phyloP scores from a whole-genome alignment of 2,113 vertebrate species.

The Electrona antarctica region DNA sequence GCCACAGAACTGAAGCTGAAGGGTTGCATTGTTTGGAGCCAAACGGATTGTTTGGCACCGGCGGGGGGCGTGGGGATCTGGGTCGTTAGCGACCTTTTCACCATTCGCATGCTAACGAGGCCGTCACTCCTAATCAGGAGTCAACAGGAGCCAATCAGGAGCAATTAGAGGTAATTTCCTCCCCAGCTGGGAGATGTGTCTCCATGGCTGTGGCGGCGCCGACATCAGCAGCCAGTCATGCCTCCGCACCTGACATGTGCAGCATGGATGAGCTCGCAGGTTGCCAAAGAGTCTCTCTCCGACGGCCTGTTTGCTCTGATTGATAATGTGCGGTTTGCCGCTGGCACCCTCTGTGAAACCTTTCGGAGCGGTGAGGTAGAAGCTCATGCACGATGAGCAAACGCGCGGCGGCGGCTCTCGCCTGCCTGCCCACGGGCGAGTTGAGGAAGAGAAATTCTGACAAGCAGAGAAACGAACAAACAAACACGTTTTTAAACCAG shows the following conservation, averaged over 20 bases:
- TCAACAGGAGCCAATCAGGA: slow-evolving; percentile 79
- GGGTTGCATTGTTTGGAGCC: slow-evolving; percentile 11
- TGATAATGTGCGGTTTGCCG: not conserved
- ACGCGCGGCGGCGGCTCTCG: not conserved
- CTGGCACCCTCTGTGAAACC: not conserved
- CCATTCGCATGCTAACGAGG: slow-evolving; percentile 64
- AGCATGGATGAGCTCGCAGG: slow-evolving; percentile 27
- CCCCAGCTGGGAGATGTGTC: slow-evolving; percentile 62
- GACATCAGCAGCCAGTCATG: slow-evolving; percentile 49
- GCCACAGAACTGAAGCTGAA: too few species aligned
- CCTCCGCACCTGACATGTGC: slow-evolving; percentile 12
- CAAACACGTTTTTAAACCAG: not conserved
- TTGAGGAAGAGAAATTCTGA: not conserved
- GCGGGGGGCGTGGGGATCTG: slow-evolving; percentile 24
- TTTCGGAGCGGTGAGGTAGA: not conserved
- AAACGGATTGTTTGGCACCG: slow-evolving; percentile 41
- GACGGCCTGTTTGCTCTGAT: slow-evolving; percentile 30
- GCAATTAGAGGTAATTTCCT: slow-evolving; percentile 75
- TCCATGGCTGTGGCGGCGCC: slow-evolving; percentile 38
- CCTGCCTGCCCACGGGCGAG: not conserved
- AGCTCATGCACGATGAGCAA: not conserved
- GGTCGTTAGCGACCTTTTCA: slow-evolving; percentile 41
- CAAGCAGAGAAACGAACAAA: not conserved
- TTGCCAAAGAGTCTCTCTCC: slow-evolving; percentile 31
- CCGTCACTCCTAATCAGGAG: slow-evolving; percentile 73